Base-by-base conservation (phyloP, 2,888 invertebrate species). In the Amaurobius ferox region DNA sequence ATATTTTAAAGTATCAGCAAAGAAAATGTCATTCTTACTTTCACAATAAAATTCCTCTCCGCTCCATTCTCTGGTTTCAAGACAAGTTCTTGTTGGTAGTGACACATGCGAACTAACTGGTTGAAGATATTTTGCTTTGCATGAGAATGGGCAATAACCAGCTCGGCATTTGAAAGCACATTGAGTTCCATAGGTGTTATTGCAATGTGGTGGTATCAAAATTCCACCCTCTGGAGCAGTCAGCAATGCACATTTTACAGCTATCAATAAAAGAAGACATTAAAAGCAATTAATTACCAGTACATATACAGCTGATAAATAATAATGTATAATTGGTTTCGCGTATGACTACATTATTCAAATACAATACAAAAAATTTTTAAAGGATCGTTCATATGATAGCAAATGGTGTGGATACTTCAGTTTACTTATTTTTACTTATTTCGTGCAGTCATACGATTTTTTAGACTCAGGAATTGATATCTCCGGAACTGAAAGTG, bases 71-170 rank as follows among this genome's bases (percentile, higher is more conserved):
- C 66, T 71, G n/a, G 78, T 79, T 39, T 87, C 83, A 11, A 83
- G 26, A 29, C 87, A 87, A 32, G 40, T 68, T 61, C 83, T 73
- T 0, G 71, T 35, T 6, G 79, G 66, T 11, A 55, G 28, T 19
- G 40, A 67, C 40, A 81, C 13, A 74, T 48, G 28, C 19, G 0
- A 7, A n/a, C 32, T 19, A 9, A 16, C 2, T 3, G 1, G 1
- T 5, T 30, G n/a, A 1, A 23, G 23, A 23, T 2, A n/a, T 11
- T 19, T 1, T 9, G 13, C 55, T 26, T 67, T 68, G 32, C 87
- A 87, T 9, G 79, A 87, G 44, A 70, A 83, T 1, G 87, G 87
- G 71, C 87, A 87, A 16, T 64, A 83, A 3, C 87, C 87, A 64
- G 79, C 74, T 13, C 68, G 64, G 35, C 87, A 87, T 61, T 66